These are phyloP conservation scores for Melanostoma mellinum DNA, from an alignment of 2,888 invertebrate species.

Conservation along the genomic window DNA sequence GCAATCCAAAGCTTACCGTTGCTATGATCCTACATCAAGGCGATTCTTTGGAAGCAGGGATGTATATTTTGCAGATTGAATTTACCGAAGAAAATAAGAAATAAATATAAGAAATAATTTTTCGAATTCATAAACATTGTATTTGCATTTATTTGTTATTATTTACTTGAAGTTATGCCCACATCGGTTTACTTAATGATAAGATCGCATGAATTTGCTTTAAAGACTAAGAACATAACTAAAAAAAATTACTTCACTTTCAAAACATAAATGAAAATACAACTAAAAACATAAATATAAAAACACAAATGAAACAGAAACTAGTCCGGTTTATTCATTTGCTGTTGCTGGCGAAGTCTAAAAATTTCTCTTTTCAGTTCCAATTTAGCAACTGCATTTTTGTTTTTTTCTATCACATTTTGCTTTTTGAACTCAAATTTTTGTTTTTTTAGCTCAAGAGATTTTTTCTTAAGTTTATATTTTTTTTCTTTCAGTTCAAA, in stretches of 20 bases:
- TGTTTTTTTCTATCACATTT: background rate
- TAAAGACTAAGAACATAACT: background rate
- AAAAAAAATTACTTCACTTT: too few relatives aligned
- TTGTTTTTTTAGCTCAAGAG: background rate
- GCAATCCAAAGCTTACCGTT: too few relatives aligned
- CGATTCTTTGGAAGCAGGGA: too few relatives aligned
- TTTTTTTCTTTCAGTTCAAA: background rate
- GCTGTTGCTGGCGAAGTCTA: background rate
- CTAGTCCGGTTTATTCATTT: too few relatives aligned
- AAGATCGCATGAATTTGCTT: background rate
- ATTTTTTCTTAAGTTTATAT: background rate
- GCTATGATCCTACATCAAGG: too few relatives aligned
- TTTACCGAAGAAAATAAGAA: background rate
- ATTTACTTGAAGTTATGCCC: background rate
- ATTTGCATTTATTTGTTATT: background rate
- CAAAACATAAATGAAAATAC: too few relatives aligned
- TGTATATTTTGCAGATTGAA: background rate
- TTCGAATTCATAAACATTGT: background rate
- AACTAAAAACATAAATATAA: too few relatives aligned
- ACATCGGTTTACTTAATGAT: background rate
- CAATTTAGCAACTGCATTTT: background rate
- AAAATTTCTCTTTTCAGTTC: background rate
- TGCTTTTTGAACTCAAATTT: background rate
- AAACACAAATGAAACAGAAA: too few relatives aligned
- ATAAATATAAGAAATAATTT: constrained; percentile 1